These are phyloP conservation scores for Sebastes cheni DNA, from an alignment of 2,797 vertebrate genomes.

Conservation along the genomic window DNA sequence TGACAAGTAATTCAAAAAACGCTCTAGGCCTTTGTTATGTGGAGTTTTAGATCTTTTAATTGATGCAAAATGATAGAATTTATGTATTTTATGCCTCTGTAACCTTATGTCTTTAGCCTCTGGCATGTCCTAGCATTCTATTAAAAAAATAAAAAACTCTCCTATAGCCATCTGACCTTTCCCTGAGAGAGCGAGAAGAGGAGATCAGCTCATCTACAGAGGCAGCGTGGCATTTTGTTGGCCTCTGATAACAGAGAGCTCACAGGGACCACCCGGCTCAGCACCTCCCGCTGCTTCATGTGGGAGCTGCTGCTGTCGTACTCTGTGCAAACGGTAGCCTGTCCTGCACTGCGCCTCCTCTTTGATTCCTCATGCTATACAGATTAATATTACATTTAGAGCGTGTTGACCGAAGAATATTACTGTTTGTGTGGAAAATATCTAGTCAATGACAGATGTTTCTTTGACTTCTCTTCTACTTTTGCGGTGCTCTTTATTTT, in stretches of 20 bases:
- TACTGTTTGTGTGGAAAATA: not conserved
- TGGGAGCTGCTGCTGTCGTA: conserved; percentile 46
- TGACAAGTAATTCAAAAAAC: not conserved
- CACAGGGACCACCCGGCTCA: conserved; percentile 42
- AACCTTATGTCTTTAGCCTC: conserved; percentile 42
- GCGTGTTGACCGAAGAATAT: not conserved
- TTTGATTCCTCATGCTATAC: not conserved
- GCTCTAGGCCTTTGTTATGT: not conserved
- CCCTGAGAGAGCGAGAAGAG: conserved; percentile 47
- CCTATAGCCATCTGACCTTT: conserved; percentile 74
- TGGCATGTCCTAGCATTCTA: conserved; percentile 33
- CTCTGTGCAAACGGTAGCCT: conserved; percentile 36
- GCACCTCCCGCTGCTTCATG: conserved; percentile 18
- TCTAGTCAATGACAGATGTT: not conserved
- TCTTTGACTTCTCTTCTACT: not conserved
- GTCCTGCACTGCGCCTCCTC: not conserved
- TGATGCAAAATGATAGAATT: conserved; percentile 20
- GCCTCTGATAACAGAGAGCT: conserved; percentile 65
- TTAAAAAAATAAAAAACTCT: conserved; percentile 41
- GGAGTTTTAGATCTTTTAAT: not conserved
- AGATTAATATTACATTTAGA: not conserved
- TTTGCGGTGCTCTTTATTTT: not conserved
- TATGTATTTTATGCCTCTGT: conserved; percentile 12
- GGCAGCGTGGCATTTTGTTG: conserved; percentile 74
- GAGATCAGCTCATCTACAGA: conserved; percentile 72